phyloP scores from a whole-genome alignment of 2,888 invertebrate species.

The Trichopoda pennipes region DNA sequence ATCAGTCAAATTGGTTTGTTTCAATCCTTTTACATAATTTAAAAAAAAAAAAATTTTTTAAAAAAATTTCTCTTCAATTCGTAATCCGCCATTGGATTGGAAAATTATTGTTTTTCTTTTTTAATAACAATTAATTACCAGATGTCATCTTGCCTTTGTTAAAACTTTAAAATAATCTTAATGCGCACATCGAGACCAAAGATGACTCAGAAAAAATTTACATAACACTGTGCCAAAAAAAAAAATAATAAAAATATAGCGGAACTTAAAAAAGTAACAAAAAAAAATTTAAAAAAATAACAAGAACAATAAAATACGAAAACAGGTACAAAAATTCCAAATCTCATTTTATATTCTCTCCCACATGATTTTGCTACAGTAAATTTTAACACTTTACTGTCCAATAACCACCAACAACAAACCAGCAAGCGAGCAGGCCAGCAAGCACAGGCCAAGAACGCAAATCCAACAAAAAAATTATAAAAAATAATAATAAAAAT shows the following conservation, averaged over 20 bases:
- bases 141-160: constrained; percentile 12
- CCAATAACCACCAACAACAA: constrained; percentile 2
- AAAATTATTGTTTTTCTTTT: not conserved
- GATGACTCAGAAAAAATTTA: constrained; percentile 16
- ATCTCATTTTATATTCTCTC: constrained; percentile 30
- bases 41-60: too few relatives aligned
- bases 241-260: constrained; percentile 30
- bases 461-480: not conserved
- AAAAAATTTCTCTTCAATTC: not conserved
- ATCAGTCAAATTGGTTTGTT: too few relatives aligned
- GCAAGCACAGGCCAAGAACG: too few relatives aligned
- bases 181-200: not conserved
- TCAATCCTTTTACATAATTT: too few relatives aligned
- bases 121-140: constrained; percentile 15
- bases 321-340: not conserved
- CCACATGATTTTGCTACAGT: constrained; percentile 23
- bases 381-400: constrained; percentile 45
- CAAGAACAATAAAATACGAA: not conserved
- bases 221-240: constrained; percentile 36
- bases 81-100: not conserved
- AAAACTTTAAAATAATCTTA: not conserved
- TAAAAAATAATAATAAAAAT: not conserved
- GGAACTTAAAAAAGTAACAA: constrained; percentile 10
- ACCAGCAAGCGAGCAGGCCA: too few relatives aligned
- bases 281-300: not conserved